Conservation (phyloP, 2,113 vertebrate genomes). For the Eretmochelys imbricata region DNA sequence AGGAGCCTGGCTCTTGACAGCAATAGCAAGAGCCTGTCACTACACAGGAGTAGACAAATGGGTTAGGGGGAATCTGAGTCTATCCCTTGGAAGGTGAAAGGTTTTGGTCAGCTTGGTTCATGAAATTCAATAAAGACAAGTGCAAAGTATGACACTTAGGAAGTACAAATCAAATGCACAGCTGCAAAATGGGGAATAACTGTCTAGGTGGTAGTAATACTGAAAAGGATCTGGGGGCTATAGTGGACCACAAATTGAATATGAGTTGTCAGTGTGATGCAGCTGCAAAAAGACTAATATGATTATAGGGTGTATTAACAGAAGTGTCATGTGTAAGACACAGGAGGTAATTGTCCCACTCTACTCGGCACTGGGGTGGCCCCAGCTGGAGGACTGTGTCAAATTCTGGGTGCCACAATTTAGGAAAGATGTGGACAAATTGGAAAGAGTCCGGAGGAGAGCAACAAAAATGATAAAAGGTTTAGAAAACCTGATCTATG, state of each 20-base stretch:
- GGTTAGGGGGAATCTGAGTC: background rate
- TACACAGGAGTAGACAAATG: too few relatives aligned
- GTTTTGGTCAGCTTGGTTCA: background rate
- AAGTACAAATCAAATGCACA: background rate
- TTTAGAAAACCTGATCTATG: too few relatives aligned
- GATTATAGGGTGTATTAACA: background rate
- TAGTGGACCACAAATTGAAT: background rate
- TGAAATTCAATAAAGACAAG: background rate
- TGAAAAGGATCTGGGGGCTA: background rate
- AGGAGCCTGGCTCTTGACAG: too few relatives aligned
- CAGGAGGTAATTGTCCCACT: too few relatives aligned
- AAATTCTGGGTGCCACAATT: too few relatives aligned
- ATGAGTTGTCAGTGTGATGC: background rate
- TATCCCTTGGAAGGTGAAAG: background rate
- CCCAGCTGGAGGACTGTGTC: too few relatives aligned
- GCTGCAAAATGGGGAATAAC: background rate
- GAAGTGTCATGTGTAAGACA: background rate
- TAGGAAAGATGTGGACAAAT: too few relatives aligned
- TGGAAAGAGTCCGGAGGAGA: too few relatives aligned
- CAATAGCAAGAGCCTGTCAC: too few relatives aligned
- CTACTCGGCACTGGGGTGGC: too few relatives aligned
- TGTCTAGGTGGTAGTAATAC: background rate
- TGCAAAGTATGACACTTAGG: background rate
- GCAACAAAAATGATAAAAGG: too few relatives aligned
- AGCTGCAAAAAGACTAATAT: background rate